Conservation (phyloP, 2,888 invertebrate species). For the Scaptomyza caliginosa region DNA sequence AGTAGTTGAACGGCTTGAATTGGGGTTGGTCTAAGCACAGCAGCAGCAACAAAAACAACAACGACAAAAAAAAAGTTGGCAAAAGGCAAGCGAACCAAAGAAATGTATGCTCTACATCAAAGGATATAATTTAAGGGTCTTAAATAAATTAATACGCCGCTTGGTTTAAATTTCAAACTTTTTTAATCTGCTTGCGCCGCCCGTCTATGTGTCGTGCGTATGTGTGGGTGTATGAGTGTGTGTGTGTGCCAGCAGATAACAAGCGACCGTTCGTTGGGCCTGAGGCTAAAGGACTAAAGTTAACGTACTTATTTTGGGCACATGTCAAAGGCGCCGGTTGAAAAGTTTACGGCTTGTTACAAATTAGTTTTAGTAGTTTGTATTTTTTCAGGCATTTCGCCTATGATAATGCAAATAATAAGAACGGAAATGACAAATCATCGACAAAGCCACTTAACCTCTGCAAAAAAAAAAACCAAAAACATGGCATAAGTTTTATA, state of each 20-base stretch:
- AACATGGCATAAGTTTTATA: conserved; percentile 27
- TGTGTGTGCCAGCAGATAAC: conserved; percentile 57
- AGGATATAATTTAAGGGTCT: conserved; percentile 80
- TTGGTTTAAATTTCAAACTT: conserved; percentile 71
- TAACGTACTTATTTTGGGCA: conserved; percentile 67
- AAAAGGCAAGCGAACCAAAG: conserved; percentile 46
- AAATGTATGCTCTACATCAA: conserved; percentile 72
- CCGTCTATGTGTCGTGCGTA: conserved; percentile 5
- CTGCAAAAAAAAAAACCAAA: no score
- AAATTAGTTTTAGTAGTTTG: conserved; percentile 69
- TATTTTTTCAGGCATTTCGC: conserved; percentile 25
- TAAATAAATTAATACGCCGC: conserved; percentile 76
- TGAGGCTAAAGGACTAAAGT: conserved; percentile 69
- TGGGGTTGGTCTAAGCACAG: conserved; percentile 51
- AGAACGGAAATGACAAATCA: conserved; percentile 40
- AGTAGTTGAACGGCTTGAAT: conserved; percentile 56
- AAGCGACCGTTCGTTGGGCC: conserved; percentile 50
- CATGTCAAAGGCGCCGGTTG: conserved; percentile 70
- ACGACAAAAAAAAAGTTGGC: conserved; percentile 25
- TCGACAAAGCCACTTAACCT: conserved; percentile 13
- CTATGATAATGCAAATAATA: conserved; percentile 46
- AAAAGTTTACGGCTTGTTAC: conserved; percentile 64
- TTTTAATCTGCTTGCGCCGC: conserved; percentile 73
- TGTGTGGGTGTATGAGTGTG: conserved; percentile 23
- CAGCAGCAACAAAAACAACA: conserved; percentile 21